phyloP scores from a whole-genome alignment of 2,797 vertebrate genomes.

The Mormyrops attenuatus region DNA sequence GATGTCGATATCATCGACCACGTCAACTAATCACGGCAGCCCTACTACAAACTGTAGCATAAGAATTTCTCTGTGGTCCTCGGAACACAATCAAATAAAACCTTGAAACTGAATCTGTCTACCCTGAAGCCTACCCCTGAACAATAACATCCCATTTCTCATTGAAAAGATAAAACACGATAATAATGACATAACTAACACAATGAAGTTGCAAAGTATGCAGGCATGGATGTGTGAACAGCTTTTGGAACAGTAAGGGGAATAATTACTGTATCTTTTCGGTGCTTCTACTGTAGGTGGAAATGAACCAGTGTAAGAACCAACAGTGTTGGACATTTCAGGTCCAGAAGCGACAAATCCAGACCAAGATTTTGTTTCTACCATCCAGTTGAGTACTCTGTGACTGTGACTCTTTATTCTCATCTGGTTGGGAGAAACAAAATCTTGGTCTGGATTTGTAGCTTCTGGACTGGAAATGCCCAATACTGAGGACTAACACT shows the following conservation, averaged over 20 bases:
- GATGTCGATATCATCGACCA: not conserved
- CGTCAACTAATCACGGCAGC: no score
- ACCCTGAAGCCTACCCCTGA: not conserved
- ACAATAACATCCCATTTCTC: not conserved
- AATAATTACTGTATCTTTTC: not conserved
- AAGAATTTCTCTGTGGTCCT: not conserved
- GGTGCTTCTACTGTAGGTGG: not conserved
- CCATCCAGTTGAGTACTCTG: no score
- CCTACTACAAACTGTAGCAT: not conserved
- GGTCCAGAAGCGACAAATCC: not conserved
- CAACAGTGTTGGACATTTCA: no score
- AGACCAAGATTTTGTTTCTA: not conserved
- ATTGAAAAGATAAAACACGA: not conserved
- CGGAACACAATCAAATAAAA: not conserved
- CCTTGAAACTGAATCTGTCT: not conserved
- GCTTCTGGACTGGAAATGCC: not conserved
- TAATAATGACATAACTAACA: not conserved
- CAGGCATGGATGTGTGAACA: not conserved
- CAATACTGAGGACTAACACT: not conserved
- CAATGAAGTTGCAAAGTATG: not conserved
- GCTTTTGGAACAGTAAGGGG: not conserved
- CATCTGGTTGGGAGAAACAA: not conserved
- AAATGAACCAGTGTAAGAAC: not conserved
- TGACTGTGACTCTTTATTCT: not conserved
- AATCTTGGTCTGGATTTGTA: not conserved